Evolutionary conservation across 2,113 vertebrate species (phyloP), one percentile per base, ranked within the genome.

Genomic region (Nothoprocta perdicaria): DNA sequence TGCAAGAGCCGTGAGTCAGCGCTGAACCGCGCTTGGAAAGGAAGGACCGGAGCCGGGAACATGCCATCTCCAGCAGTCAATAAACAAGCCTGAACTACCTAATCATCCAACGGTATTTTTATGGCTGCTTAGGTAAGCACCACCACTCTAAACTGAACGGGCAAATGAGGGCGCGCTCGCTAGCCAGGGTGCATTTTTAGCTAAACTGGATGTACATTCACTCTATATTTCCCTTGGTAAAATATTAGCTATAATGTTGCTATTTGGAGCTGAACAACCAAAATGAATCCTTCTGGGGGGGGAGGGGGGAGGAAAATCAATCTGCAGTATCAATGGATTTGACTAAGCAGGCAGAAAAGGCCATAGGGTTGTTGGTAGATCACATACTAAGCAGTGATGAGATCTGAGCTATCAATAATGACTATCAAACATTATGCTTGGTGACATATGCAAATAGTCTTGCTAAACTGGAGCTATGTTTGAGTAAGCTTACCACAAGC

Each of bases 311-410:
- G 16, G 29, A 7, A 29, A 52, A 18, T 13, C 21, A 35, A 15
- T 23, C 35, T 38, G 31, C 3, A 1, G 0, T 3, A 58, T 6
- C n/a, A 46, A 2, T 0, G 3, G 50, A 43, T 45, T 23, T 9
- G 22, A 33, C 18, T 6, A 29, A 26, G 6, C 9, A 8, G n/a
- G 21, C 0, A 61, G 45, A 33, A 50, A 31, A 43, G 58, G 29
- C 31, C 27, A 18, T 6, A 13, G 40, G 48, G 7, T 9, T 65
- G 57, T 19, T 1, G 8, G 27, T 6, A 29, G 65, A 72, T 24
- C 45, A 31, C 11, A 2, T 0, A 40, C 41, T 5, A 43, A 1
- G 1, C 17, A 67, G 53, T 53, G 38, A 13, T 38, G 26, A 46
- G 41, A 26, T 3, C 1, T 0, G 27, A n/a, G 29, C 10, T 38